Percentiles rank a stretch among this genome's conserved stretches.
phyloP scores from a whole-genome alignment of 92 coral and sea anemone species.

The Zoanthus sansibaricus region DNA sequence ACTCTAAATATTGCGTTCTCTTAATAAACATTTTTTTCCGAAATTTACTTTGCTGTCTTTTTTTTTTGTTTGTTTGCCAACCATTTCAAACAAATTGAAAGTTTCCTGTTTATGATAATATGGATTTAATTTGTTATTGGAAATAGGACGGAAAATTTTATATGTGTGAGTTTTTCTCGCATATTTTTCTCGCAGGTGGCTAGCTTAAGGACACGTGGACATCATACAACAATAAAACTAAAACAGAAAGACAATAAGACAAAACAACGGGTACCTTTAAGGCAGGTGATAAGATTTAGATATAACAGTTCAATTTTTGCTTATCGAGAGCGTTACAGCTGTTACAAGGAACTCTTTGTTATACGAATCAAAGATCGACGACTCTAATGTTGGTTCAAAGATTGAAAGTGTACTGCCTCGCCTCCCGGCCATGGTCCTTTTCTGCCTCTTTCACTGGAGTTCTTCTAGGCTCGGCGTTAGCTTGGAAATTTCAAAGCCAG shows the following conservation, averaged over 20 bases:
- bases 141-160: neutral
- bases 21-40: too few relatives aligned
- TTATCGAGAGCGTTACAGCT: neutral
- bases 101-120: neutral
- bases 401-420: slow-evolving; percentile 46
- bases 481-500: slow-evolving; percentile 62
- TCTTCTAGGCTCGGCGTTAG: slow-evolving; percentile 62
- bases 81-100: neutral
- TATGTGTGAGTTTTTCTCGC: neutral
- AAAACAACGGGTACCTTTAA: too few relatives aligned
- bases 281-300: neutral
- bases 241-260: too few relatives aligned
- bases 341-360: neutral
- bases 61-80: neutral
- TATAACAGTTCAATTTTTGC: neutral
- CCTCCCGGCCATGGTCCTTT: slow-evolving; percentile 81
- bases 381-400: slow-evolving; percentile 31
- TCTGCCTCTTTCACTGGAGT: slow-evolving; percentile 68
- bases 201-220: too few relatives aligned
- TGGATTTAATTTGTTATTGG: neutral
- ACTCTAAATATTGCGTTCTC: too few relatives aligned
- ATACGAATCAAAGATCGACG: neutral
- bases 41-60: too few relatives aligned
- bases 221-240: too few relatives aligned
- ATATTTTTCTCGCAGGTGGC: too few relatives aligned